A percentile compares a stretch with the other conserved stretches of the same genome.
phyloP scores from a whole-genome alignment of 2,888 invertebrate genomes.

The Cantharis rufa region DNA sequence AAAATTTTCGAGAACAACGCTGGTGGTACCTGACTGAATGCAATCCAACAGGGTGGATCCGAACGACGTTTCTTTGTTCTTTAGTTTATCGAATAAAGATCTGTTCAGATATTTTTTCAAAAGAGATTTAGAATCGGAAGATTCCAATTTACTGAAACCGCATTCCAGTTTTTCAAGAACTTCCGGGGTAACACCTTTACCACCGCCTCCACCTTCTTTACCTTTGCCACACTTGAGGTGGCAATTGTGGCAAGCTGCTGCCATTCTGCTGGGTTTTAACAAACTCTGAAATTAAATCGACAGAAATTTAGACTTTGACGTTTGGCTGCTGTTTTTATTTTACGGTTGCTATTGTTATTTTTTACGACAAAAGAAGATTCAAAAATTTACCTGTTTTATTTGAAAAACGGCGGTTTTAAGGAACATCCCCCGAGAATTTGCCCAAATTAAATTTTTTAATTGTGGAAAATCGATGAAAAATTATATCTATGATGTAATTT shows the following conservation, averaged over 20 bases:
- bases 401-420: background rate
- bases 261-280: constrained; percentile 7
- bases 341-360: background rate
- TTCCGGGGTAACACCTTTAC: constrained; percentile 47
- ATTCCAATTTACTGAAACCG: constrained; percentile 56
- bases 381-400: background rate
- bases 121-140: constrained; percentile 62
- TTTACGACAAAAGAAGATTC: background rate
- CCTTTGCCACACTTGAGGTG: constrained; percentile 38
- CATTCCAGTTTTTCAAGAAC: constrained; percentile 57
- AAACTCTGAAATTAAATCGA: background rate
- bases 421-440: background rate
- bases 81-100: constrained; percentile 60
- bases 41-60: constrained; percentile 67
- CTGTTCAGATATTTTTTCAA: constrained; percentile 66
- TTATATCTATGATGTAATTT: too few species aligned
- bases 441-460: background rate
- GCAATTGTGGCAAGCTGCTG: constrained; percentile 33
- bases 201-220: constrained; percentile 38
- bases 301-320: background rate
- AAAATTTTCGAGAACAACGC: background rate
- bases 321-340: background rate
- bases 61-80: constrained; percentile 61
- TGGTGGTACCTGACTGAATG: constrained; percentile 64
- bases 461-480: too few species aligned